A percentile compares a stretch with the other conserved stretches of the same genome.
Evolutionary conservation across 1,140 invertebrate genomes (phyloP).

Genomic region (Contarinia nasturtii): DNA sequence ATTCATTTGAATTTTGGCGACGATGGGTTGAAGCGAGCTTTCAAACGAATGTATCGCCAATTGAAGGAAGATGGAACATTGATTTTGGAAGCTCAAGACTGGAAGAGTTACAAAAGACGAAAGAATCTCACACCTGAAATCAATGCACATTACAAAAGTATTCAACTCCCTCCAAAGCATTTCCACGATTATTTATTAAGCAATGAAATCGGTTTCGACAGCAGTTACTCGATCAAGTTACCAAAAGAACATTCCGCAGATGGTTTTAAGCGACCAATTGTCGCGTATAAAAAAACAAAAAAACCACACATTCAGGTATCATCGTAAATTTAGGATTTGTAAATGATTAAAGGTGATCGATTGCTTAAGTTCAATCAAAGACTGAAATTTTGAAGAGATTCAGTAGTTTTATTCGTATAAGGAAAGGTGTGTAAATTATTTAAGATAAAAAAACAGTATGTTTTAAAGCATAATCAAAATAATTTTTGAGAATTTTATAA

Average conservation of each 20-base stretch:
- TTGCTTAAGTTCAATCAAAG: too few relatives aligned
- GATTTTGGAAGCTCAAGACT: conserved; percentile 84
- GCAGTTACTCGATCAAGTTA: conserved; percentile 61
- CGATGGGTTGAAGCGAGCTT: conserved; percentile 78
- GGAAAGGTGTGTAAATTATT: too few relatives aligned
- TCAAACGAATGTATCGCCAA: conserved; percentile 76
- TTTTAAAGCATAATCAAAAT: too few relatives aligned
- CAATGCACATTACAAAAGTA: conserved; percentile 61
- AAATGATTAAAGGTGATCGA: too few relatives aligned
- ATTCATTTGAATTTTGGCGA: conserved; percentile 96
- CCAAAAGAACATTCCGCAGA: conserved; percentile 57
- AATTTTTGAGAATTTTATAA: too few relatives aligned
- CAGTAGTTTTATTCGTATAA: too few relatives aligned
- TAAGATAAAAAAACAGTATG: too few relatives aligned
- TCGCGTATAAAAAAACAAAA: conserved; percentile 31
- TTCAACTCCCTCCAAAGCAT: conserved; percentile 67
- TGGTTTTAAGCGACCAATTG: conserved; percentile 76
- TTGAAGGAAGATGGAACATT: conserved; percentile 75
- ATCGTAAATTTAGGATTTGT: background rate
- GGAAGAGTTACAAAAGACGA: conserved; percentile 72
- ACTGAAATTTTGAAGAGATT: too few relatives aligned
- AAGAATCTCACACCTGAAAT: conserved; percentile 61
- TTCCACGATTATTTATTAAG: conserved; percentile 78
- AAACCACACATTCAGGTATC: background rate
- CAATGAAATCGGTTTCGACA: conserved; percentile 69